These are phyloP conservation scores for Todiramphus chloris DNA, from an alignment of 2,113 vertebrate genomes.

Conservation along the genomic window DNA sequence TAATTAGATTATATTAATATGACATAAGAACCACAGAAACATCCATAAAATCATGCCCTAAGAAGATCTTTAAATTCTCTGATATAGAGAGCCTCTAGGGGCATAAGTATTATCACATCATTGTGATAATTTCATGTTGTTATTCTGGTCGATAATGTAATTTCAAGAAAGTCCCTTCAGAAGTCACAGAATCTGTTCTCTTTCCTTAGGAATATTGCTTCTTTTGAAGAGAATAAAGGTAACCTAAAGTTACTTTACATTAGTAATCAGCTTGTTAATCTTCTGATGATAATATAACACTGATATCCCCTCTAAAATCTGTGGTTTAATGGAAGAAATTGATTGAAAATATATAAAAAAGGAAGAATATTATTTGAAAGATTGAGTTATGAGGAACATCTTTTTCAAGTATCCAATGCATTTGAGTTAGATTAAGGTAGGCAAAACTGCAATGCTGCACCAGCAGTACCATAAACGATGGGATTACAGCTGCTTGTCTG, in stretches of 20 bases:
- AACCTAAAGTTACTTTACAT: not conserved
- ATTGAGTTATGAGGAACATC: not conserved
- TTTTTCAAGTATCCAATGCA: not conserved
- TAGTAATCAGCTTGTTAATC: not conserved
- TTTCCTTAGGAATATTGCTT: not conserved
- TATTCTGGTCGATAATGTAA: not conserved
- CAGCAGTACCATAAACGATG: not conserved
- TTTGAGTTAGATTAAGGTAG: not conserved
- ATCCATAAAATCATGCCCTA: not conserved
- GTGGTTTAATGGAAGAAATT: not conserved
- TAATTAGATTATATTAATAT: not conserved
- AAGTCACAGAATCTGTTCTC: not conserved
- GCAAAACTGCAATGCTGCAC: not conserved
- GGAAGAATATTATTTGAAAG: not conserved
- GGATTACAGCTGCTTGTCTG: not conserved
- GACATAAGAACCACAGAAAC: not conserved
- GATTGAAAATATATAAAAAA: not conserved
- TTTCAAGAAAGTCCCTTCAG: not conserved
- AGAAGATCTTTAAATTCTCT: not conserved
- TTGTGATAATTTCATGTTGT: not conserved
- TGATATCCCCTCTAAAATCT: not conserved
- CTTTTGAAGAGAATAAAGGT: not conserved
- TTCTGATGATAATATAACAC: not conserved
- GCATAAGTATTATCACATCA: rapidly evolving
- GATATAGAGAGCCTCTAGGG: not conserved